These are phyloP conservation scores for Leucophora obtusa DNA, from an alignment of 2,888 invertebrate species.

Conservation along the genomic window DNA sequence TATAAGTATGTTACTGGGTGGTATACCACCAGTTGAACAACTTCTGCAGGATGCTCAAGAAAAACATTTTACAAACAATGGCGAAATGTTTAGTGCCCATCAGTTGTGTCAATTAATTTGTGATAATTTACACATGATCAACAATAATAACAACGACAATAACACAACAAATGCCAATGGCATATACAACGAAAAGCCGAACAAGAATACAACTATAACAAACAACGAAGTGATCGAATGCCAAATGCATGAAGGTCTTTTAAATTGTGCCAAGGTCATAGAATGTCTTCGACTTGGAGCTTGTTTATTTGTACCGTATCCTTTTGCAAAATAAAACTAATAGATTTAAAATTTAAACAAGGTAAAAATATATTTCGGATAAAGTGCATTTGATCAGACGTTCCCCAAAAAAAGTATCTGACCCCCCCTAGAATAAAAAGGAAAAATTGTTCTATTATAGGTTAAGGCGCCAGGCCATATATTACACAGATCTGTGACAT, in stretches of 20 bases:
- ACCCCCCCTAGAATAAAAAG: no score
- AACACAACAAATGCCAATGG: conserved; percentile 38
- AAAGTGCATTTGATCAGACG: no score
- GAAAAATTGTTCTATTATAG: no score
- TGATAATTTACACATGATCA: conserved; percentile 66
- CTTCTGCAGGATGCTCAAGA: conserved; percentile 83
- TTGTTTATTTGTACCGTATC: conserved; percentile 80
- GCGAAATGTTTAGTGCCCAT: conserved; percentile 92
- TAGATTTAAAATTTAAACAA: neutral
- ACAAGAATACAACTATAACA: conserved; percentile 8
- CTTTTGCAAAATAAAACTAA: conserved; percentile 71
- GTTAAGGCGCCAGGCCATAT: no score
- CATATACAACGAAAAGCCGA: conserved; percentile 28
- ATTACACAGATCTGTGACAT: no score
- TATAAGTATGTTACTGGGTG: conserved; percentile 86
- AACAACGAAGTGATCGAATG: conserved; percentile 64
- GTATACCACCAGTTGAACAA: conserved; percentile 80
- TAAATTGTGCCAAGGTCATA: conserved; percentile 78
- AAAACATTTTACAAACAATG: conserved; percentile 86
- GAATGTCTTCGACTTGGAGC: conserved; percentile 77
- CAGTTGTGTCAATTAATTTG: conserved; percentile 81
- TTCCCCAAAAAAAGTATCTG: no score
- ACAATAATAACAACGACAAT: conserved; percentile 51
- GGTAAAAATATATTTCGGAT: no score
- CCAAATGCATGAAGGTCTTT: conserved; percentile 76